Percentiles rank a stretch among this genome's conserved stretches.
These are phyloP conservation scores for Nymphalis urticae DNA, from an alignment of 2,888 invertebrate species.

Conservation along the genomic window DNA sequence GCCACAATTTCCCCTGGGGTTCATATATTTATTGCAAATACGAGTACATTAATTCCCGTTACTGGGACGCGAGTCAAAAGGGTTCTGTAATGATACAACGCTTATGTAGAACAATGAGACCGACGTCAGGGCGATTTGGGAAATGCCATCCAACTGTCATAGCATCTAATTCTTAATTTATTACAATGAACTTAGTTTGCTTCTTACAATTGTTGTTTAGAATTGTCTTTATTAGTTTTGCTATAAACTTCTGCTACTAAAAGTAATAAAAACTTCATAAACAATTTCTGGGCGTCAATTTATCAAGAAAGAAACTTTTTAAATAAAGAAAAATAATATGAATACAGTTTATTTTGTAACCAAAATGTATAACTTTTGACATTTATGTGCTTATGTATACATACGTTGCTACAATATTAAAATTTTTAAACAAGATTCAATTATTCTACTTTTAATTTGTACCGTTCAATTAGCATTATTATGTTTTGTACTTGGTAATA, in stretches of 20 bases:
- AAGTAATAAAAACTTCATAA: neutral
- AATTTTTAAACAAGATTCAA: neutral
- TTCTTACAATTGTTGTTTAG: neutral
- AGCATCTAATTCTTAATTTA: conserved; percentile 3
- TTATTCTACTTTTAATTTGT: no score
- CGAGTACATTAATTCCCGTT: conserved; percentile 19
- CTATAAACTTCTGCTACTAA: neutral
- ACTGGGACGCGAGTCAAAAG: conserved; percentile 25
- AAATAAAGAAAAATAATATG: neutral
- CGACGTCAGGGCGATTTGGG: conserved; percentile 25
- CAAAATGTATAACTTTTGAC: neutral
- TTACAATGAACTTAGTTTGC: neutral
- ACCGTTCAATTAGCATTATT: no score
- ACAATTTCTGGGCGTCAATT: neutral
- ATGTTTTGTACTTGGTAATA: no score
- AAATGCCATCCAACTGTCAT: conserved; percentile 11
- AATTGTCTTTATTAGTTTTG: neutral
- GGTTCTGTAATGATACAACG: conserved; percentile 27
- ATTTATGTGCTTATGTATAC: neutral
- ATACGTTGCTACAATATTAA: neutral
- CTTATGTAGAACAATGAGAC: conserved; percentile 27
- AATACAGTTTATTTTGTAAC: neutral
- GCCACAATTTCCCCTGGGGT: conserved; percentile 15
- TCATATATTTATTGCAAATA: conserved; percentile 25
- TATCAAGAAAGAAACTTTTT: neutral